phyloP scores from a whole-genome alignment of 30 jellyfish, hydroid and myxozoan species.

The Hydra vulgaris region DNA sequence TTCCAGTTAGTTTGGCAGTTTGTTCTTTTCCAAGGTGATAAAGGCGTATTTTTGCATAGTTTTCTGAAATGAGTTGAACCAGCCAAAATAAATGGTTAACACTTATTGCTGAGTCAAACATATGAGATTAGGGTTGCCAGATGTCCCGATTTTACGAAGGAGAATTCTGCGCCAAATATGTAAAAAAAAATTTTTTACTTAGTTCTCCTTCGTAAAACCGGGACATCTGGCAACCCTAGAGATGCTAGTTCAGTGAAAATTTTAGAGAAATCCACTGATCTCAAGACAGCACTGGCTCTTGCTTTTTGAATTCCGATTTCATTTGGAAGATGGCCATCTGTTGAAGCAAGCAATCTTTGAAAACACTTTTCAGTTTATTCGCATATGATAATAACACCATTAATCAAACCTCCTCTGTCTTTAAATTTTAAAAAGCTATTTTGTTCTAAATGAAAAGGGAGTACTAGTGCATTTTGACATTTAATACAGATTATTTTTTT shows the following conservation, averaged over 20 bases:
- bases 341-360: conserved; percentile 30
- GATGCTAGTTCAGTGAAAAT: not conserved
- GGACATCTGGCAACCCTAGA: no score
- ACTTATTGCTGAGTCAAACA: conserved; percentile 4
- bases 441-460: not conserved
- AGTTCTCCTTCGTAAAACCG: no score
- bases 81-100: conserved; percentile 40
- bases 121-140: no score
- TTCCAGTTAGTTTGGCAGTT: conserved; percentile 19
- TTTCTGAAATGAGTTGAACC: conserved; percentile 20
- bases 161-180: no score
- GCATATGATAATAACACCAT: conserved; percentile 41
- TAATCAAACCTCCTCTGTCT: conserved; percentile 54
- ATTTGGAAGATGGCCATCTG: conserved; percentile 51
- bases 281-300: conserved; percentile 28
- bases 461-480: conserved; percentile 6
- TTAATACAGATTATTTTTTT: conserved; percentile 1
- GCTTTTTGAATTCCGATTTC: conserved; percentile 27
- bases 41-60: conserved; percentile 43
- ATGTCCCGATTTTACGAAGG: no score
- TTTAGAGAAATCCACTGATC: not conserved
- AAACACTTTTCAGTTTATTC: conserved; percentile 34
- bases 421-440: conserved; percentile 22
- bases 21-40: conserved; percentile 43
- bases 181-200: no score